Conservation (phyloP, 1,140 invertebrate species). For the Ceratina japonica region DNA sequence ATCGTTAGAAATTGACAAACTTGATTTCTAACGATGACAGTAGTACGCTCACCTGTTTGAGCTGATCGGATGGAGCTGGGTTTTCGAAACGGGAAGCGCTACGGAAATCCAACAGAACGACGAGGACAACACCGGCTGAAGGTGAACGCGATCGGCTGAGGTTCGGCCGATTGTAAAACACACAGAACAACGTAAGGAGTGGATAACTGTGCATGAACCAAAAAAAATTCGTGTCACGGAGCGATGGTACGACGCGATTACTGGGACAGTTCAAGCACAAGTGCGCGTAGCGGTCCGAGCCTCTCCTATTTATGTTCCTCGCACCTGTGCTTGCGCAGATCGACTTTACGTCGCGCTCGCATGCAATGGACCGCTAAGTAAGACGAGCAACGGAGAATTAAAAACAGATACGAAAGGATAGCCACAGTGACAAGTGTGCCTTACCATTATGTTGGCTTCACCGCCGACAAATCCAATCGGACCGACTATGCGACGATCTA, state of each 20-base stretch:
- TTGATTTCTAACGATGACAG: too few species aligned
- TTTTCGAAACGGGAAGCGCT: background rate
- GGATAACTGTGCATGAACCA: conserved; percentile 16
- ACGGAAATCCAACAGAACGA: background rate
- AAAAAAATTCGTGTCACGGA: background rate
- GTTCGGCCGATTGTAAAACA: background rate
- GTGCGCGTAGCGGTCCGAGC: conserved; percentile 70
- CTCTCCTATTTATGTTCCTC: conserved; percentile 75
- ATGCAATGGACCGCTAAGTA: too few species aligned
- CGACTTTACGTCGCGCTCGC: conserved; percentile 48
- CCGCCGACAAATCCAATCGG: too few species aligned
- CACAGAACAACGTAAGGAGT: background rate
- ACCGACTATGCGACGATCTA: too few species aligned
- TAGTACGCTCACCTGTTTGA: conserved; percentile 9
- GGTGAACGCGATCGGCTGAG: background rate
- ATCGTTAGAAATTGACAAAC: too few species aligned
- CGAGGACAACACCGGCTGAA: background rate
- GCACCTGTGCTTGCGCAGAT: conserved; percentile 75
- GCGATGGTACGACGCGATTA: conserved; percentile 50
- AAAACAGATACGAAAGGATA: too few species aligned
- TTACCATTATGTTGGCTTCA: too few species aligned
- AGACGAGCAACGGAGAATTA: too few species aligned
- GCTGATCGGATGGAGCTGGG: background rate
- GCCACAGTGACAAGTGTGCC: too few species aligned
- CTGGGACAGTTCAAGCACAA: conserved; percentile 75